A percentile compares a stretch with the other conserved stretches of the same genome.
Conservation (phyloP, 2,113 vertebrate genomes). For the Menura novaehollandiae region DNA sequence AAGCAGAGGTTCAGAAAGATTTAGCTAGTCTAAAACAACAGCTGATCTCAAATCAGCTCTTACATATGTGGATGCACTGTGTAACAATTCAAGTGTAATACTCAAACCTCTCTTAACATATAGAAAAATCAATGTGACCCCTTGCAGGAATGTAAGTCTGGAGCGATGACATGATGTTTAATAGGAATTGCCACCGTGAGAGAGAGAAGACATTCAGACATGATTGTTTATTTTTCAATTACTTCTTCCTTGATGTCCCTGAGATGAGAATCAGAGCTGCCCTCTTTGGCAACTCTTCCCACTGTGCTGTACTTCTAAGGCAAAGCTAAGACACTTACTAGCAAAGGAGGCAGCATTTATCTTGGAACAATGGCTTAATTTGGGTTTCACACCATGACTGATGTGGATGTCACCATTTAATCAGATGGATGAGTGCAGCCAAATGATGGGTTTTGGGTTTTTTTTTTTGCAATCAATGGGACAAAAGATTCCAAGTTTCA, state of each 20-base stretch:
- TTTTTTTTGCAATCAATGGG: background rate
- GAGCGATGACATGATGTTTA: background rate
- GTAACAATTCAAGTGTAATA: background rate
- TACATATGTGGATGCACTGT: background rate
- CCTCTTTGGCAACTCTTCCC: background rate
- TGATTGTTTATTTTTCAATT: background rate
- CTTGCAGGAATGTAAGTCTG: background rate
- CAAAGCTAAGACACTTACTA: background rate
- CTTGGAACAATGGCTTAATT: constrained; percentile 5
- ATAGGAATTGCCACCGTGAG: background rate
- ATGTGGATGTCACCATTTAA: background rate
- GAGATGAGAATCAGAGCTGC: background rate
- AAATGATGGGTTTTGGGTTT: background rate
- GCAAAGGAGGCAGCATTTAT: background rate
- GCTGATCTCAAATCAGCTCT: background rate
- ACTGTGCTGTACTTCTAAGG: background rate
- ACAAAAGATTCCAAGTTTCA: background rate
- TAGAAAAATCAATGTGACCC: constrained; percentile 6
- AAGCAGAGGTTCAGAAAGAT: background rate
- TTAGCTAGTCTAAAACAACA: background rate
- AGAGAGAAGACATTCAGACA: background rate
- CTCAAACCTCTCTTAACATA: background rate
- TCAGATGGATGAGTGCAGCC: background rate
- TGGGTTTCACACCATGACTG: background rate
- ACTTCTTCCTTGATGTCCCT: background rate